Conservation (phyloP, 1,140 invertebrate genomes). For the Tribolium madens region DNA sequence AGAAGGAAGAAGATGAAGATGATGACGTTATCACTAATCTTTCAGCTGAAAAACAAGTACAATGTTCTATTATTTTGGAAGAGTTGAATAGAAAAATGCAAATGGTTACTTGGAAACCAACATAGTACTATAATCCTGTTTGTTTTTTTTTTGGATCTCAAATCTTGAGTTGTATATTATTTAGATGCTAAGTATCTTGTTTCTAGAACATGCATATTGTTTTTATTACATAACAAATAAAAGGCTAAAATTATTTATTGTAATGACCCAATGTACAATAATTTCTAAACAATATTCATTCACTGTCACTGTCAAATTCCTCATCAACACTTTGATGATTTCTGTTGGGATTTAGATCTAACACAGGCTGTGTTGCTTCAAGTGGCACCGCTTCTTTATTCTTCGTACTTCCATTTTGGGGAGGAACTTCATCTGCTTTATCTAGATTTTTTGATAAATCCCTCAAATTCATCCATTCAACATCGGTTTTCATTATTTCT, state of each 20-base stretch:
- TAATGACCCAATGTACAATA: not conserved
- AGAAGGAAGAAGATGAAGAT: conserved; percentile 72
- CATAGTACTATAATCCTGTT: too few relatives aligned
- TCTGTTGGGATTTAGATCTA: not conserved
- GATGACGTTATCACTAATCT: conserved; percentile 69
- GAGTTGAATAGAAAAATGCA: conserved; percentile 80
- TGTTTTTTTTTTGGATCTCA: not conserved
- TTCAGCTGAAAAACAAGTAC: conserved; percentile 70
- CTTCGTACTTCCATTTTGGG: not conserved
- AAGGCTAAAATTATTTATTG: not conserved
- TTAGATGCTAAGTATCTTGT: too few relatives aligned
- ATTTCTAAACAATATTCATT: not conserved
- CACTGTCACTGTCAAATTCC: conserved; percentile 13
- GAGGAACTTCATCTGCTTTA: not conserved
- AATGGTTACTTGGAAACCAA: conserved; percentile 76
- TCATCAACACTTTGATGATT: not conserved
- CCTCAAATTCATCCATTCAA: conserved; percentile 12
- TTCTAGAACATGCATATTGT: not conserved
- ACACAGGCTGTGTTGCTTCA: not conserved
- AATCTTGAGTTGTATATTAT: not conserved
- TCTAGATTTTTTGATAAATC: not conserved
- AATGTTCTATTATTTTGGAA: conserved; percentile 75
- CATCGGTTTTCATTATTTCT: conserved; percentile 21
- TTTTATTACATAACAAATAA: not conserved
- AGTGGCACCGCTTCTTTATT: not conserved